Percentiles rank a stretch among this genome's conserved stretches.
These are phyloP conservation scores for Elysia chlorotica DNA, from an alignment of 1,140 invertebrate genomes.

Conservation along the genomic window DNA sequence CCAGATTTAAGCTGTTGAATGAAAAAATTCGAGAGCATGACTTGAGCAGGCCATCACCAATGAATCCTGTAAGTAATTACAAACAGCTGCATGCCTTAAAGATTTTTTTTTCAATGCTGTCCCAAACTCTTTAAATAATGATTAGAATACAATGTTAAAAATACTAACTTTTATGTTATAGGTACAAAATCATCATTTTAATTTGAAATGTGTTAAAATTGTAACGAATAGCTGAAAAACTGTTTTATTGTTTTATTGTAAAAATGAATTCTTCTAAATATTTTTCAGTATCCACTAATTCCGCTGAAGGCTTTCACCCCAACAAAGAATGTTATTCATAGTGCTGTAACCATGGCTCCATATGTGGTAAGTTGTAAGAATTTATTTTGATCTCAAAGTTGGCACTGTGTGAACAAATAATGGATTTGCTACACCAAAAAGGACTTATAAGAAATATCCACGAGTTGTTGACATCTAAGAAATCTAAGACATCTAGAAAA, in stretches of 20 bases:
- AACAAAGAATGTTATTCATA: conserved; percentile 7
- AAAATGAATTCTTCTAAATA: neutral
- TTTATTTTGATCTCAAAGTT: too few species aligned
- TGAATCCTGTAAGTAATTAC: conserved; percentile 4
- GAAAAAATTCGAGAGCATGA: conserved; percentile 13
- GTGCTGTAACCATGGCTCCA: conserved; percentile 4
- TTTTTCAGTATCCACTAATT: conserved; percentile 9
- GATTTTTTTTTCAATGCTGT: too few species aligned
- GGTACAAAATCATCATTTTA: neutral
- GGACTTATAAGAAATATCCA: too few species aligned
- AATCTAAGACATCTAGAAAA: neutral
- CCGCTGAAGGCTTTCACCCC: conserved; percentile 14
- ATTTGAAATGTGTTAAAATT: neutral
- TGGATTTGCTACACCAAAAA: too few species aligned
- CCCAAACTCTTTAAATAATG: too few species aligned
- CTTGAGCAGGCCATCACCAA: neutral
- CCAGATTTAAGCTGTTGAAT: conserved; percentile 5
- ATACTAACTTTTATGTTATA: neutral
- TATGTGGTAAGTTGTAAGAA: conserved; percentile 2
- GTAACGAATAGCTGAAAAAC: neutral
- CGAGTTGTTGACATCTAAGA: neutral
- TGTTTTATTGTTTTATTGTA: too few species aligned
- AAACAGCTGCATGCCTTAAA: neutral
- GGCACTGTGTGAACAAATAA: too few species aligned
- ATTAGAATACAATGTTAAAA: neutral